phyloP scores from a whole-genome alignment of 2,113 vertebrate species.

The Prionailurus viverrinus region DNA sequence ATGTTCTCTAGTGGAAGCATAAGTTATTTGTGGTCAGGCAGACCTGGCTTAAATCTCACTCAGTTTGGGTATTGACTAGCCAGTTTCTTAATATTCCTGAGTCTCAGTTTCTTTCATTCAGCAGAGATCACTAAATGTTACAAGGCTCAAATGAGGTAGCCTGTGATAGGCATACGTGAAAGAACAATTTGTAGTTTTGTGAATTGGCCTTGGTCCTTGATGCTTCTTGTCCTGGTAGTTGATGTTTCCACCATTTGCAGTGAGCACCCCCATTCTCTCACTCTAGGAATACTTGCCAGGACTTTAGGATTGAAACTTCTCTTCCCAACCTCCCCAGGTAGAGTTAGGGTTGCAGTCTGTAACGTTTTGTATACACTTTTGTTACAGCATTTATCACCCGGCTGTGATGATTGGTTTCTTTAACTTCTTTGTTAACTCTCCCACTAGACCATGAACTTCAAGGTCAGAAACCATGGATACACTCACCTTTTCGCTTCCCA shows the following conservation, averaged over 20 bases:
- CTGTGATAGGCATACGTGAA: neutral
- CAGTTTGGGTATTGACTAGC: neutral
- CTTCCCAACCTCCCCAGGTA: neutral
- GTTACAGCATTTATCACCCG: neutral
- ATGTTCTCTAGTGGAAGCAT: neutral
- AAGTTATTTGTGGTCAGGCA: conserved; percentile 30
- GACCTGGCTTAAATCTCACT: conserved; percentile 47
- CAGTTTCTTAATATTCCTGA: neutral
- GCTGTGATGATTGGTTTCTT: neutral
- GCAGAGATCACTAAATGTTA: neutral
- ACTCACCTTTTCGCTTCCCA: neutral
- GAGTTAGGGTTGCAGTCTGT: neutral
- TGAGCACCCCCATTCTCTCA: neutral
- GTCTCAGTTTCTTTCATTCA: conserved; percentile 27
- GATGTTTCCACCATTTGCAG: neutral
- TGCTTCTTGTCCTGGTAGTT: neutral
- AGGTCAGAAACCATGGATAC: neutral
- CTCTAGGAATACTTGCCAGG: neutral
- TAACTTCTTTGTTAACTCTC: neutral
- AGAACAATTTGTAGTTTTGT: neutral
- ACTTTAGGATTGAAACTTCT: neutral
- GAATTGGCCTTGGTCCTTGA: neutral
- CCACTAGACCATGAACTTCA: neutral
- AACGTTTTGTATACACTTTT: neutral
- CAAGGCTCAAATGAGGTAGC: neutral